Evolutionary conservation across 1,140 invertebrate species (phyloP).

Genomic region (Microplitis demolitor): DNA sequence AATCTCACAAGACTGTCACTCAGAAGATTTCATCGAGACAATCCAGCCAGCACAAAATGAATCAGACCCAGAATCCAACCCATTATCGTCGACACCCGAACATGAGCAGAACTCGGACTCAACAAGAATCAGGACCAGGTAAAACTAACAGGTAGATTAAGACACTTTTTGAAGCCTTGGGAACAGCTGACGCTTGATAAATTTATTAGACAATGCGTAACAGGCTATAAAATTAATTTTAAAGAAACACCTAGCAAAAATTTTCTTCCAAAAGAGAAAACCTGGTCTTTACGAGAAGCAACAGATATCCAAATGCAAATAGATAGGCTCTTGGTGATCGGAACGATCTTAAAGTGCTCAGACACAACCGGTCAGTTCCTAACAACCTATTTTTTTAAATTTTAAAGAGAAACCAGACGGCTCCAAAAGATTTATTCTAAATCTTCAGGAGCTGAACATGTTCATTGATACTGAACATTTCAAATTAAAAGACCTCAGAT

Average conservation of each 20-base stretch:
- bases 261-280: not conserved
- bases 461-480: conserved; percentile 9
- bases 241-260: not conserved
- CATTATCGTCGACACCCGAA: not conserved
- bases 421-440: conserved; percentile 12
- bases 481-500: conserved; percentile 11
- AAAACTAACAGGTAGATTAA: not conserved
- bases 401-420: not conserved
- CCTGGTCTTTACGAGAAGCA: not conserved
- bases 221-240: not conserved
- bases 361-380: not conserved
- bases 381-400: not conserved
- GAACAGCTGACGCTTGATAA: too few species aligned
- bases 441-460: conserved; percentile 3
- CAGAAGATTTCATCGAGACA: not conserved
- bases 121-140: conserved; percentile 3
- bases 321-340: not conserved
- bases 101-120: conserved; percentile 39
- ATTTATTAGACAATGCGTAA: too few species aligned
- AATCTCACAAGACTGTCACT: not conserved
- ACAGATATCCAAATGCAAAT: not conserved
- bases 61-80: not conserved
- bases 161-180: too few species aligned
- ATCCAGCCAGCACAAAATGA: not conserved
- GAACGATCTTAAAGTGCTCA: not conserved